These are phyloP conservation scores for Ptiloglossa arizonensis DNA, from an alignment of 1,140 invertebrate genomes.

Conservation along the genomic window DNA sequence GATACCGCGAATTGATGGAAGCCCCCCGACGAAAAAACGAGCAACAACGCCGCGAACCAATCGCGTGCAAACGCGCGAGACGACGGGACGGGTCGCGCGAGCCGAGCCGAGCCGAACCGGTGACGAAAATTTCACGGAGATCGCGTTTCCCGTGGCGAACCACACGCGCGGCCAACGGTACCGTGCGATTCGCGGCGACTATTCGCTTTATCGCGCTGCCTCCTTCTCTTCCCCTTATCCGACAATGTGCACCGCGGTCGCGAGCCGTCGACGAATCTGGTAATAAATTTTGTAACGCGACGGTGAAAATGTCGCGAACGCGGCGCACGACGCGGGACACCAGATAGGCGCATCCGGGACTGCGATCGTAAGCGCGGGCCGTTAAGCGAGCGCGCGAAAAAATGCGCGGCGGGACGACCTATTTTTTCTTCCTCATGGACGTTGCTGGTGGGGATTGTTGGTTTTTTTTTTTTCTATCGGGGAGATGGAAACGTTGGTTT, in stretches of 20 bases:
- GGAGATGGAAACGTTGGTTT: no score
- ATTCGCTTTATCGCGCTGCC: constrained; percentile 7
- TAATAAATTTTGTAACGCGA: constrained; percentile 43
- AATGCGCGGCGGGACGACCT: neutral
- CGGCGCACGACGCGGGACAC: neutral
- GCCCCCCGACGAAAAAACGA: no score
- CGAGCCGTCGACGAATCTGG: constrained; percentile 17
- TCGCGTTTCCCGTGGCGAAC: no score
- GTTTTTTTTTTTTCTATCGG: no score
- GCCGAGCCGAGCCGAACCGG: no score
- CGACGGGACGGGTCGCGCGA: no score
- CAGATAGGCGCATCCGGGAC: constrained; percentile 34
- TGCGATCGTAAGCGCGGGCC: constrained; percentile 4
- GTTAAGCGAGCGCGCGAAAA: constrained; percentile 25
- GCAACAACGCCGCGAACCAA: no score
- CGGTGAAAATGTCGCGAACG: neutral
- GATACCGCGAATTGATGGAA: no score
- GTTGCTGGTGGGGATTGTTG: no score
- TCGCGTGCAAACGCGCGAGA: no score
- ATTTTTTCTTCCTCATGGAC: no score
- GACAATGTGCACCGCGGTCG: neutral
- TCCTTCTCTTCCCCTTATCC: constrained; percentile 14
- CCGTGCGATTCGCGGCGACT: neutral
- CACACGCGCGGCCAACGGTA: neutral
- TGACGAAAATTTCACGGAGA: no score